Conservation (phyloP, 1,140 invertebrate genomes). For the Hydropsyche tenuis region DNA sequence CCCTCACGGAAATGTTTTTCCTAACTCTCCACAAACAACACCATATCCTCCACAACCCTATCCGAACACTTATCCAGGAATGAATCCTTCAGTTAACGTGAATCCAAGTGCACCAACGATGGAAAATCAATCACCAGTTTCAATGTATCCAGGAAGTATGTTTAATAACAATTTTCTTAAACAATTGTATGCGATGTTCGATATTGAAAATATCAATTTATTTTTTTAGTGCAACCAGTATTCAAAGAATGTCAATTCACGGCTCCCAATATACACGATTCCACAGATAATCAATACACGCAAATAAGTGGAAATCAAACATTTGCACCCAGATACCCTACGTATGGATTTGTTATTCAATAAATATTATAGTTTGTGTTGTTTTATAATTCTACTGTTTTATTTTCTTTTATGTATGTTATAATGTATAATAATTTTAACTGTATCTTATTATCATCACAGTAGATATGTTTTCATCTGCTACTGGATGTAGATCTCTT, state of each 20-base stretch:
- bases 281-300: conserved; percentile 40
- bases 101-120: conserved; percentile 17
- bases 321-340: conserved; percentile 47
- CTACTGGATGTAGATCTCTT: too few species aligned
- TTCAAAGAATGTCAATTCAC: conserved; percentile 46
- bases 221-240: conserved; percentile 45
- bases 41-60: neutral
- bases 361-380: neutral
- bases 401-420: neutral
- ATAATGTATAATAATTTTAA: too few species aligned
- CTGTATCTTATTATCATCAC: too few species aligned
- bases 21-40: neutral
- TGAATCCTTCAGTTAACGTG: neutral
- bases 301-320: conserved; percentile 35
- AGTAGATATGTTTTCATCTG: too few species aligned
- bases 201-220: neutral
- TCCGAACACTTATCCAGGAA: conserved; percentile 2
- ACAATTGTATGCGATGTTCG: too few species aligned
- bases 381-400: neutral
- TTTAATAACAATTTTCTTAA: neutral
- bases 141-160: conserved; percentile 12
- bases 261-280: conserved; percentile 43
- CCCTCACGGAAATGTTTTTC: neutral
- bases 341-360: conserved; percentile 33
- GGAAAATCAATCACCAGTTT: neutral